Base-by-base conservation (phyloP, 1,140 invertebrate genomes). In the Euura saliciscinereae region DNA sequence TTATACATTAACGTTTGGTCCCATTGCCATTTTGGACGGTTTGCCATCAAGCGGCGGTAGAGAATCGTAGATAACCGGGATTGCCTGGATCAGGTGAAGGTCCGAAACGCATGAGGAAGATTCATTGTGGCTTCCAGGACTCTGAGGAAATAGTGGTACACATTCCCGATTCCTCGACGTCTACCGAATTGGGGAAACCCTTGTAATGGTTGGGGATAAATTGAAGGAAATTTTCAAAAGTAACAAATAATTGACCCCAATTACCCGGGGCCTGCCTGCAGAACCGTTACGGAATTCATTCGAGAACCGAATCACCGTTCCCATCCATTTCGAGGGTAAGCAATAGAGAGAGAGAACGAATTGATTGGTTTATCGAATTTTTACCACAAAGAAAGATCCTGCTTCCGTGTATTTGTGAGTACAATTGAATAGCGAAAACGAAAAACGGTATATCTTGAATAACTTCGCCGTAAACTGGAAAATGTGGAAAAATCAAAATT, bases 321-420 rank as follows among this genome's bases (percentile, higher is more conserved):
- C 4, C 51, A 59, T 59, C 3, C 13, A 59, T 59, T 11, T n/a
- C 51, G 10, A 8, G 8, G 10, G 2, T n/a, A 3, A 3, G 3
- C 0, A 6, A 59, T 8, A n/a, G 3, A 6, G 51, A 3, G 51
- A 3, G 6, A 59, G 13, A 59, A 59, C 10, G 13, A 8, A 59
- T 8, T 59, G 51, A 59, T 59, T 59, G 51, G 13, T 59, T 59
- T 59, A 59, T 59, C 51, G 8, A 59, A 59, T 59, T 59, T 59
- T 59, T n/a, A n/a, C 51, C 51, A 59, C 13, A 59, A 59, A 59
- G 28, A 28, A 28, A 28, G 28, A 28, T 28, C 28, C 28, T 28
- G 28, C 28, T 1, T 28, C 28, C 28, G 28, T 28, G 28, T 28
- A 28, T 28, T 28, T 28, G 28, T 1, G 28, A 1, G 28, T 28